phyloP scores from a whole-genome alignment of 2,113 vertebrate genomes.

The Atlantisia rogersi region DNA sequence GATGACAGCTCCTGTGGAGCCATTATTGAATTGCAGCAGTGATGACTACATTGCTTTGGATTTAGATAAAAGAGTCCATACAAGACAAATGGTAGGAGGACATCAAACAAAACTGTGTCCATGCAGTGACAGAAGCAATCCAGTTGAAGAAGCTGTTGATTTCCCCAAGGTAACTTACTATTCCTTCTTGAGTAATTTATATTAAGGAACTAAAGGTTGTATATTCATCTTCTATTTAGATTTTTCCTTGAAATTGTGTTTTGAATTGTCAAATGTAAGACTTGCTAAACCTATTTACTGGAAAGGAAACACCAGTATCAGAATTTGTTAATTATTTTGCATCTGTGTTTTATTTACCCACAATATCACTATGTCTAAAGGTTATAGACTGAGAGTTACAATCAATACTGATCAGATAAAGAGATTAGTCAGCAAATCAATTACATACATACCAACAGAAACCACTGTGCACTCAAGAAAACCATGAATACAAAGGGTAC shows the following conservation, averaged over 20 bases:
- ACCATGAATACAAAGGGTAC: constrained; percentile 65
- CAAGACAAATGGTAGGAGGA: constrained; percentile 94
- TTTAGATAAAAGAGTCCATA: constrained; percentile 97
- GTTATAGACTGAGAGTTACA: constrained; percentile 76
- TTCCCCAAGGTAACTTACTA: constrained; percentile 88
- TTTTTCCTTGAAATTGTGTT: constrained; percentile 69
- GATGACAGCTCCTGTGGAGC: constrained; percentile 93
- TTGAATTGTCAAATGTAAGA: constrained; percentile 52
- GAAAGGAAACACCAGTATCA: constrained; percentile 46
- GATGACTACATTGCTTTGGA: constrained; percentile 98
- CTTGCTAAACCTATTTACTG: constrained; percentile 14
- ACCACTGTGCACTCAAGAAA: constrained; percentile 65
- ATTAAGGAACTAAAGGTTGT: constrained; percentile 82
- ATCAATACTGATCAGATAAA: constrained; percentile 80
- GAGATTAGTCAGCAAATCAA: constrained; percentile 79
- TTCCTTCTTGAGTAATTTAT: constrained; percentile 91
- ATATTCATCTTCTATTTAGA: constrained; percentile 84
- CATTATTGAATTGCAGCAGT: constrained; percentile 95
- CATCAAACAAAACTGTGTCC: constrained; percentile 98
- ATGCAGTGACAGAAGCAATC: constrained; percentile 95
- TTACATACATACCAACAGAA: constrained; percentile 70
- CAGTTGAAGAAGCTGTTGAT: constrained; percentile 91
- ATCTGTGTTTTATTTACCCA: constrained; percentile 71
- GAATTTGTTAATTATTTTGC: constrained; percentile 71
- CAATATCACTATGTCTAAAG: constrained; percentile 70